These are phyloP conservation scores for Charanyca ferruginea DNA, from an alignment of 2,888 invertebrate species.

Conservation along the genomic window DNA sequence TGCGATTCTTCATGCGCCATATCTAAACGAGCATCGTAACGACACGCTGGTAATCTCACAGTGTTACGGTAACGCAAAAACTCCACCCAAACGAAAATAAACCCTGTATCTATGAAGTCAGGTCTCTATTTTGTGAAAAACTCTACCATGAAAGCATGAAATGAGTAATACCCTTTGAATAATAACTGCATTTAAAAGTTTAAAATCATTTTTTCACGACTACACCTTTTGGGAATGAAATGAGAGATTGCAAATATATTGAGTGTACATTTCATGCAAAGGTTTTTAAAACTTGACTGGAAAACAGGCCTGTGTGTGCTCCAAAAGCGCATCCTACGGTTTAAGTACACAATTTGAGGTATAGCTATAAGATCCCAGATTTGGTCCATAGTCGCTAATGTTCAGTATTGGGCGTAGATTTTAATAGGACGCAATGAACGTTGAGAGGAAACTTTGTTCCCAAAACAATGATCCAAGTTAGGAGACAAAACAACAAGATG, in stretches of 20 bases:
- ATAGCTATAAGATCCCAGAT: neutral
- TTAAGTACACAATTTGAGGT: neutral
- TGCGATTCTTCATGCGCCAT: slow-evolving; percentile 88
- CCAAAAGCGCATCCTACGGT: neutral
- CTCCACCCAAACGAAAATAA: slow-evolving; percentile 66
- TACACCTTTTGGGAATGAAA: slow-evolving; percentile 50
- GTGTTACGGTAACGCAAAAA: slow-evolving; percentile 73
- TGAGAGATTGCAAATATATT: slow-evolving; percentile 37
- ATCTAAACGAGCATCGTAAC: slow-evolving; percentile 90
- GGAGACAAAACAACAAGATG: neutral
- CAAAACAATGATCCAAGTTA: neutral
- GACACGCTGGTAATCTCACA: slow-evolving; percentile 87
- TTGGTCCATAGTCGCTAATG: neutral
- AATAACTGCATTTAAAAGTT: slow-evolving; percentile 70
- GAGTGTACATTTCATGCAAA: slow-evolving; percentile 2
- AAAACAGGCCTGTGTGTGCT: neutral
- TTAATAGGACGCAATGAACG: too few species aligned
- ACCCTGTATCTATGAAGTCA: slow-evolving; percentile 65
- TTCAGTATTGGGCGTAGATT: too few species aligned
- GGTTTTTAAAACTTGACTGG: neutral
- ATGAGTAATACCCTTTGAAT: slow-evolving; percentile 74
- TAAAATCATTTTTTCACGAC: slow-evolving; percentile 63
- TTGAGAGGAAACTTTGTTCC: too few species aligned
- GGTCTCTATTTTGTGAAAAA: slow-evolving; percentile 54
- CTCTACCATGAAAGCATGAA: slow-evolving; percentile 58